phyloP scores from a whole-genome alignment of 2,113 vertebrate species.

The Xiphias gladius region DNA sequence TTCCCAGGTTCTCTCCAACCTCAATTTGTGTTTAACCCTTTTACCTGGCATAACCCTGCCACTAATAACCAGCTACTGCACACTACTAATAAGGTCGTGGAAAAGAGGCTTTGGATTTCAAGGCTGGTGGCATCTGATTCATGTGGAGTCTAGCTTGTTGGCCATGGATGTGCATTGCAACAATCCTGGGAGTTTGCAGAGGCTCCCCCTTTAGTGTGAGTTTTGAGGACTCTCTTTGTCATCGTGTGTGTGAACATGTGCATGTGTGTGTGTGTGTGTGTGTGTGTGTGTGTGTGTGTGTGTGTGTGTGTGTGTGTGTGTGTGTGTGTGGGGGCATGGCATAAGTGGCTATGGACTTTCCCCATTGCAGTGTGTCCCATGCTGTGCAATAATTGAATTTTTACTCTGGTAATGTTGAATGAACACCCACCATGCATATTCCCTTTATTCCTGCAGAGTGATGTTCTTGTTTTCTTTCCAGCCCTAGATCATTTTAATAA shows the following conservation, averaged over 20 bases:
- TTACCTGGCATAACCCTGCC: constrained; percentile 36
- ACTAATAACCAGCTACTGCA: constrained; percentile 59
- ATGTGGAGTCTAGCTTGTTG: constrained; percentile 24
- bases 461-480: constrained; percentile 33
- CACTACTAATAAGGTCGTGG: constrained; percentile 34
- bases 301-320: constrained; percentile 12
- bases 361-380: constrained; percentile 19
- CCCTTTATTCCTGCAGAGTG: constrained; percentile 29
- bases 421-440: constrained; percentile 49
- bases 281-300: too few relatives aligned
- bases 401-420: constrained; percentile 69
- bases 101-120: constrained; percentile 63
- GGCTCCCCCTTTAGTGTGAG: neutral
- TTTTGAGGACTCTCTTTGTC: constrained; percentile 5
- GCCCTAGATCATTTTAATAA: constrained; percentile 50
- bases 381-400: constrained; percentile 71
- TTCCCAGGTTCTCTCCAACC: constrained; percentile 27
- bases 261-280: neutral
- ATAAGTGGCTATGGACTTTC: constrained; percentile 37
- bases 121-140: constrained; percentile 24
- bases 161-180: constrained; percentile 21
- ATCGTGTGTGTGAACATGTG: constrained; percentile 13
- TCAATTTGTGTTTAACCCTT: constrained; percentile 64
- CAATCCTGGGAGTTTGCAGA: neutral
- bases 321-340: neutral